A percentile compares a stretch with the other conserved stretches of the same genome.
Evolutionary conservation across 2,113 vertebrate genomes (phyloP).

Genomic region (Oncorhynchus kisutch): DNA sequence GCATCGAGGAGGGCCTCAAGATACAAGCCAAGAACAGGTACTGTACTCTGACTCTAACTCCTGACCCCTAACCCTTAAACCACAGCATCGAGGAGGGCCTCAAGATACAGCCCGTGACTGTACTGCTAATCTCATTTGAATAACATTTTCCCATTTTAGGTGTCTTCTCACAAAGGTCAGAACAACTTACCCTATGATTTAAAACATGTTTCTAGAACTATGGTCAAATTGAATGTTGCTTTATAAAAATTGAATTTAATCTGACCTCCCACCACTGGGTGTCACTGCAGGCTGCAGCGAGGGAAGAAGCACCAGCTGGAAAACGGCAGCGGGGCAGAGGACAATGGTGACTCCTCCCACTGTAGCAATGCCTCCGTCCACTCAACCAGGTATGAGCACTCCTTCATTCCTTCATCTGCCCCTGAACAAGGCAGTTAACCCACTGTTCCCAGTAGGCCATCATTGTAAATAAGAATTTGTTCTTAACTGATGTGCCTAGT

Average conservation of each 20-base stretch:
- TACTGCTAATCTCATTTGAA: too few relatives aligned
- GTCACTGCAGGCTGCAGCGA: conserved; percentile 83
- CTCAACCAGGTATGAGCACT: conserved; percentile 78
- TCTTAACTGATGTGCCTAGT: too few relatives aligned
- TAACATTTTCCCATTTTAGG: too few relatives aligned
- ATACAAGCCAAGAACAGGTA: conserved; percentile 98
- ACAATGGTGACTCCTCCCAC: conserved; percentile 96
- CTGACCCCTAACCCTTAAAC: conserved; percentile 49
- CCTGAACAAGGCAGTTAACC: too few relatives aligned
- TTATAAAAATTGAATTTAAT: too few relatives aligned
- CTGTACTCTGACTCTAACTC: not conserved
- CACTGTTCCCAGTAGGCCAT: too few relatives aligned
- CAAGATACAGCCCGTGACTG: conserved; percentile 80
- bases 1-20: conserved; percentile 96
- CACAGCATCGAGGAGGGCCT: conserved; percentile 97
- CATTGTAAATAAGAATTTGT: too few relatives aligned
- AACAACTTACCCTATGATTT: too few relatives aligned
- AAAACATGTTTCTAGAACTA: too few relatives aligned
- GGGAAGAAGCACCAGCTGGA: conserved; percentile 97
- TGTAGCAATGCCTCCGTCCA: conserved; percentile 97
- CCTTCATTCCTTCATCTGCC: too few relatives aligned
- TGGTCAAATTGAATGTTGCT: too few relatives aligned
- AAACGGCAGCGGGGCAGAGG: conserved; percentile 92
- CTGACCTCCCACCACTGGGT: not conserved
- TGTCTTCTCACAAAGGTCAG: not conserved